These are phyloP conservation scores for Pocillopora damicornis DNA, from an alignment of 64 coral and sea anemone species.

Conservation along the genomic window DNA sequence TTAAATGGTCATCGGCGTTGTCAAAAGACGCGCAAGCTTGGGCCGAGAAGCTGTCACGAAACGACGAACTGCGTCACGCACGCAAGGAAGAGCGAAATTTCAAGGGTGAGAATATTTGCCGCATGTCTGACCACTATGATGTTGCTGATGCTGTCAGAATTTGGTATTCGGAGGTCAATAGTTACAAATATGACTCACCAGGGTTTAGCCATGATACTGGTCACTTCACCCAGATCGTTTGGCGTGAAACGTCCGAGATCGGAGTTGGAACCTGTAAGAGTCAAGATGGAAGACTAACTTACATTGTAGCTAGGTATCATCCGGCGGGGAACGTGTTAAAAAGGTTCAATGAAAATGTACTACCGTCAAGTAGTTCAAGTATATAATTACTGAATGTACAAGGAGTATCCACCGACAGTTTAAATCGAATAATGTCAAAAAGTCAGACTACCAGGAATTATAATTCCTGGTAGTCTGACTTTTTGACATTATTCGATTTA, in stretches of 20 bases:
- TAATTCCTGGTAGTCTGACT: too few relatives aligned
- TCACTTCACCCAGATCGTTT: constrained; percentile 95
- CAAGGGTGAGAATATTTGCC: constrained; percentile 76
- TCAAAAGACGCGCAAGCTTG: constrained; percentile 76
- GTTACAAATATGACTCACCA: constrained; percentile 68
- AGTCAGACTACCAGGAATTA: too few relatives aligned
- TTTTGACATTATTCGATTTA: too few relatives aligned
- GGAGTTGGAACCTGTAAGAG: constrained; percentile 80
- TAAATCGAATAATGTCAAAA: too few relatives aligned
- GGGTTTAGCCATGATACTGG: constrained; percentile 76
- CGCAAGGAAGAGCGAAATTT: constrained; percentile 52
- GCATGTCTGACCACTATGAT: constrained; percentile 53
- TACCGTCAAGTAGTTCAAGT: not conserved
- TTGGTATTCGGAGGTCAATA: constrained; percentile 81
- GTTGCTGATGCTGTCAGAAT: constrained; percentile 53
- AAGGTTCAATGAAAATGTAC: constrained; percentile 76
- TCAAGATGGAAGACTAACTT: constrained; percentile 77
- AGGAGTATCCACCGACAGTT: too few relatives aligned
- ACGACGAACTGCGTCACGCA: constrained; percentile 69
- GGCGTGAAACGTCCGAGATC: constrained; percentile 74
- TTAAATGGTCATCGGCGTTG: constrained; percentile 74
- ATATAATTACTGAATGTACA: not conserved
- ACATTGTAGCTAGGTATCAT: constrained; percentile 75
- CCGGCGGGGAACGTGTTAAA: constrained; percentile 80
- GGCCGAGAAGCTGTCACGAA: constrained; percentile 70